Evolutionary conservation across 1,140 invertebrate species (phyloP).

Genomic region (Hydropsyche tenuis): DNA sequence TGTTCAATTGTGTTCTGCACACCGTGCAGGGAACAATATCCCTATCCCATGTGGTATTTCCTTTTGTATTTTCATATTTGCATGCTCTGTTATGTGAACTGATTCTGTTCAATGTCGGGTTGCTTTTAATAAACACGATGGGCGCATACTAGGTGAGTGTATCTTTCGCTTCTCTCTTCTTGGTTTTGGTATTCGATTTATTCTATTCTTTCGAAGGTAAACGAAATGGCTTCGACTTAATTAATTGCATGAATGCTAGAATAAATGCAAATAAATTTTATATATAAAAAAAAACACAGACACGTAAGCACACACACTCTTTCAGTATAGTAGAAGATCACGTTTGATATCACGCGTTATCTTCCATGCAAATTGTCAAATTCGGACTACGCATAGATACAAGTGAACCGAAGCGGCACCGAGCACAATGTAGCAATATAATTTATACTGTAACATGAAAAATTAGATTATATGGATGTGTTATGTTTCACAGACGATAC

Average conservation of each 20-base stretch:
- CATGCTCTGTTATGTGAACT: too few species aligned
- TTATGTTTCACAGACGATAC: conserved; percentile 67
- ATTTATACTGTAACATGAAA: conserved; percentile 1
- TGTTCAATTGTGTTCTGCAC: conserved; percentile 33
- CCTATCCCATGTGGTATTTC: not conserved
- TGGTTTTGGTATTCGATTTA: conserved; percentile 3
- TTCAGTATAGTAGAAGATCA: conserved; percentile 25
- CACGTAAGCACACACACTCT: conserved; percentile 23
- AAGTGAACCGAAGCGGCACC: conserved; percentile 18
- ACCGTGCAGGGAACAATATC: conserved; percentile 30
- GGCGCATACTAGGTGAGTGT: not conserved
- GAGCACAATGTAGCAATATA: conserved; percentile 14
- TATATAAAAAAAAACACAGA: conserved; percentile 7
- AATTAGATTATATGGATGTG: conserved; percentile 9
- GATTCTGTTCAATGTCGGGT: too few species aligned
- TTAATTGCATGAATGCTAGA: not conserved
- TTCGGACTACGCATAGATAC: not conserved
- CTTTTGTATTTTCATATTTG: not conserved
- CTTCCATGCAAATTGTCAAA: not conserved
- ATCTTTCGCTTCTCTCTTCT: conserved; percentile 1
- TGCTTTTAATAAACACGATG: too few species aligned
- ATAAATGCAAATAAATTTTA: not conserved
- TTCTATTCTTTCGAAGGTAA: not conserved
- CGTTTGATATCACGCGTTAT: conserved; percentile 22
- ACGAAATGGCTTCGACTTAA: too few species aligned